Evolutionary conservation across 2,888 invertebrate genomes (phyloP).

Genomic region (Blera fallax): DNA sequence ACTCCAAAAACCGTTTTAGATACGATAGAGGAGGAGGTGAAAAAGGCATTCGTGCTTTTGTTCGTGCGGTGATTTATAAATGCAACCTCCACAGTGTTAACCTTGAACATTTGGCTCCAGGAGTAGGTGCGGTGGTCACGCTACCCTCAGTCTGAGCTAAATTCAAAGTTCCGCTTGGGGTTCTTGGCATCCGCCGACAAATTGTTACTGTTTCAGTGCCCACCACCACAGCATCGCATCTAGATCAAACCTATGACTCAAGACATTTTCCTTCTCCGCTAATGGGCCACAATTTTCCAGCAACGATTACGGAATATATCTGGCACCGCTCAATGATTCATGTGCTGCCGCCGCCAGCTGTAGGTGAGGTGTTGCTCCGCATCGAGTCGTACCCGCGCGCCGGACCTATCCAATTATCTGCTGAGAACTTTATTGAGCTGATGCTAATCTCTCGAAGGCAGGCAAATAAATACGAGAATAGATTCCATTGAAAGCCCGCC

Average conservation of each 20-base stretch:
- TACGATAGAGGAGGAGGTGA: neutral
- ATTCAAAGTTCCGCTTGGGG: slow-evolving; percentile 42
- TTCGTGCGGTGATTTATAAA: slow-evolving; percentile 28
- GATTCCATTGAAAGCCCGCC: slow-evolving; percentile 45
- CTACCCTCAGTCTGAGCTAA: slow-evolving; percentile 3
- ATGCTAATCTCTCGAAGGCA: slow-evolving; percentile 44
- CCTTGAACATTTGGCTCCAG: slow-evolving; percentile 57
- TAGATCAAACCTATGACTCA: slow-evolving; percentile 54
- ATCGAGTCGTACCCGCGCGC: neutral
- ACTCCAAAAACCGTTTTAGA: neutral
- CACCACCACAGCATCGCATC: slow-evolving; percentile 1
- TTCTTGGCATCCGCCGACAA: slow-evolving; percentile 39
- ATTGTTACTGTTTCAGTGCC: slow-evolving; percentile 32
- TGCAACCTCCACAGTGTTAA: slow-evolving; percentile 49
- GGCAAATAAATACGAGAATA: slow-evolving; percentile 66
- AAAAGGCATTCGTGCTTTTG: slow-evolving; percentile 11
- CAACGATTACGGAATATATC: slow-evolving; percentile 46
- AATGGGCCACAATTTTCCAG: slow-evolving; percentile 44
- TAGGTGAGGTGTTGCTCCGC: slow-evolving; percentile 14
- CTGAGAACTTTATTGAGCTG: slow-evolving; percentile 70
- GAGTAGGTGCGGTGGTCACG: slow-evolving; percentile 58
- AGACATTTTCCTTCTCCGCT: slow-evolving; percentile 44
- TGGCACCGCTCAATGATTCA: slow-evolving; percentile 49
- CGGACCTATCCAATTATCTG: slow-evolving; percentile 61
- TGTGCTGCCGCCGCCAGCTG: slow-evolving; percentile 38